Base-by-base conservation (phyloP, 2,888 invertebrate genomes). In the Chirona hameri region DNA sequence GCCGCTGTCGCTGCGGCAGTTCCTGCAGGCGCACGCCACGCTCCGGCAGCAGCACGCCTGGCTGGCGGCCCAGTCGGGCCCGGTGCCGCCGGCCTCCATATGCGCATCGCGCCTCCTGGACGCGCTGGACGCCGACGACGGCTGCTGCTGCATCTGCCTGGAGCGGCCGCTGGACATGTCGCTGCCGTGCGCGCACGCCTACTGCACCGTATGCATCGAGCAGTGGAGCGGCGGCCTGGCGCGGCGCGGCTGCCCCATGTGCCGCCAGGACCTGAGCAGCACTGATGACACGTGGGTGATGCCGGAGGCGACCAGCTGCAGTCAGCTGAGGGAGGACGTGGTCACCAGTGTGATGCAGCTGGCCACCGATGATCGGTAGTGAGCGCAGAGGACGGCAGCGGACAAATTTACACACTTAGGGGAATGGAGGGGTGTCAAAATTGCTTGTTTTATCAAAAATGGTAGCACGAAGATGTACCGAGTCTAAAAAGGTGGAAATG, bases 201-300 rank as follows among this genome's bases (percentile, higher is more conserved):
- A 92, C 88, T 93, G 93, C 87, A 89, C 91, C 84, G 90, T 90
- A 82, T 93, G 93, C 87, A 93, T 93, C 85, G 92, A 93, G 86
- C 91, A 92, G 88, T 93, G 93, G 93, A 84, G 84, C 52, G 52
- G 52, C 52, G 52, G 52, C 83, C 91, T 91, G n/a, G 89, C 90
- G 84, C 91, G 92, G 86, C 91, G 92, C 86, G 92, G 92, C 0
- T 93, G 93, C 87, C 93, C 93, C 0, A 91, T 93, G 83, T 93
- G 93, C 86, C 90, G 92, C 82, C 92, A 91, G 85, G 89, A 89
- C 83, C 87, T 93, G 81, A 89, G 90, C 79, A 92, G 91, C 85
- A 90, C 91, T 0, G 91, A 92, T 85, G 93, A 93, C 83, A 90
- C 91, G 0, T 92, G 92, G 92, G 90, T 91, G 1, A 88, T 92